Percentiles rank a stretch among this genome's conserved stretches.
These are phyloP conservation scores for Andrena fulva DNA, from an alignment of 2,888 invertebrate genomes.

Conservation along the genomic window DNA sequence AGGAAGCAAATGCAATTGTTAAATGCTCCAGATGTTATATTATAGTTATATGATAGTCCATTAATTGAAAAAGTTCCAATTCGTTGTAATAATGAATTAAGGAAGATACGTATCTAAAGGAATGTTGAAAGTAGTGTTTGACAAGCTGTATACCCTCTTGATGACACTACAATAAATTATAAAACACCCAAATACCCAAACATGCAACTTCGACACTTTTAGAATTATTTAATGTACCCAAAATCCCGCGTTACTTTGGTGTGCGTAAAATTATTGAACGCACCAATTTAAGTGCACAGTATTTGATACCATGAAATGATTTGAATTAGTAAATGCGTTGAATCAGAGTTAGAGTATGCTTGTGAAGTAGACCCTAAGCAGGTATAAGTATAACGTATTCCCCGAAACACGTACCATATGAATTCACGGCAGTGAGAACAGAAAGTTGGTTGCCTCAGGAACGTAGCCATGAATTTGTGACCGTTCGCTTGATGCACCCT, in stretches of 20 bases:
- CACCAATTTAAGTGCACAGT: conserved; percentile 50
- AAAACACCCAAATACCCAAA: conserved; percentile 51
- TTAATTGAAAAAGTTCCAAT: conserved; percentile 5
- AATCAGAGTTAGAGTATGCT: conserved; percentile 47
- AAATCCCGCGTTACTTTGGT: conserved; percentile 33
- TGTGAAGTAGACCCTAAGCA: conserved; percentile 49
- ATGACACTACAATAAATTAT: conserved; percentile 25
- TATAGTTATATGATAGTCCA: conserved; percentile 3
- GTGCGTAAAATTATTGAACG: conserved; percentile 20
- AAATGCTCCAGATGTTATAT: conserved; percentile 10
- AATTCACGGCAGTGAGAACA: conserved; percentile 99
- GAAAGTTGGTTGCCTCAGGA: conserved; percentile 99
- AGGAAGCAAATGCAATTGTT: conserved; percentile 20
- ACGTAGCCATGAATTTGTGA: conserved; percentile 99
- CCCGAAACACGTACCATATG: conserved; percentile 92
- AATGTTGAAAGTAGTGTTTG: conserved; percentile 7
- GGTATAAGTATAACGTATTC: conserved; percentile 17
- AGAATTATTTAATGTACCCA: conserved; percentile 29
- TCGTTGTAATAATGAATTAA: not conserved
- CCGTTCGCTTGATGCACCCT: conserved; percentile 99
- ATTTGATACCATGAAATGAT: conserved; percentile 31
- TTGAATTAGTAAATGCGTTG: conserved; percentile 47
- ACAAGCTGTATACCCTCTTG: conserved; percentile 19
- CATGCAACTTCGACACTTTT: conserved; percentile 49
- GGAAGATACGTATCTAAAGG: conserved; percentile 1